Conservation (phyloP, 2,797 vertebrate genomes). For the Pygocentrus nattereri region DNA sequence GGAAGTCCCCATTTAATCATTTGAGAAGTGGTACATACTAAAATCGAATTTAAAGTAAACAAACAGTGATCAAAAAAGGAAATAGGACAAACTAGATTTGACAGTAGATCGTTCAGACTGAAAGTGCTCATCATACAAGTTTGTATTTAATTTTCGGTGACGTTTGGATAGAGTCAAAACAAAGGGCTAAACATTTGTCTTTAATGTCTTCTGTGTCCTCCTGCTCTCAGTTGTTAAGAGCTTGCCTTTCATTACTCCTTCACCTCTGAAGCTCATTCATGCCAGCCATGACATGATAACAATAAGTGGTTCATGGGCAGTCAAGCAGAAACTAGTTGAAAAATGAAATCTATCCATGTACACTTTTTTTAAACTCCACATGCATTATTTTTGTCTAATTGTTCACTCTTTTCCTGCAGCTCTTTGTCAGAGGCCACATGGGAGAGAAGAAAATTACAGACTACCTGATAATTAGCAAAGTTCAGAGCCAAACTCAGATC, state of each 20-base stretch:
- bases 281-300: slow-evolving; percentile 40
- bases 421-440: slow-evolving; percentile 74
- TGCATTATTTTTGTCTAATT: slow-evolving; percentile 70
- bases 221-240: not conserved
- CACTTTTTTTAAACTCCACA: slow-evolving; percentile 47
- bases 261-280: slow-evolving; percentile 6
- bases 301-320: slow-evolving; percentile 36
- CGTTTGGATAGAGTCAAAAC: no score
- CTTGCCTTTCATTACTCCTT: slow-evolving; percentile 6
- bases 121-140: not conserved
- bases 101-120: no score
- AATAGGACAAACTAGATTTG: no score
- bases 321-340: slow-evolving; percentile 16
- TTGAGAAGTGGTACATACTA: no score
- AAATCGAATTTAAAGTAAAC: not conserved
- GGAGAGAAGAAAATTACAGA: slow-evolving; percentile 83
- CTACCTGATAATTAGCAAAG: slow-evolving; percentile 88
- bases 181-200: not conserved
- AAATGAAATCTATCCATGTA: slow-evolving; percentile 49
- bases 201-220: not conserved
- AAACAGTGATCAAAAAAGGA: not conserved
- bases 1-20: no score
- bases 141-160: not conserved
- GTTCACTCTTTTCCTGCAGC: slow-evolving; percentile 71
- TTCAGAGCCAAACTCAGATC: slow-evolving; percentile 83